These are phyloP conservation scores for Lamproptera curius DNA, from an alignment of 2,888 invertebrate genomes.

Conservation along the genomic window DNA sequence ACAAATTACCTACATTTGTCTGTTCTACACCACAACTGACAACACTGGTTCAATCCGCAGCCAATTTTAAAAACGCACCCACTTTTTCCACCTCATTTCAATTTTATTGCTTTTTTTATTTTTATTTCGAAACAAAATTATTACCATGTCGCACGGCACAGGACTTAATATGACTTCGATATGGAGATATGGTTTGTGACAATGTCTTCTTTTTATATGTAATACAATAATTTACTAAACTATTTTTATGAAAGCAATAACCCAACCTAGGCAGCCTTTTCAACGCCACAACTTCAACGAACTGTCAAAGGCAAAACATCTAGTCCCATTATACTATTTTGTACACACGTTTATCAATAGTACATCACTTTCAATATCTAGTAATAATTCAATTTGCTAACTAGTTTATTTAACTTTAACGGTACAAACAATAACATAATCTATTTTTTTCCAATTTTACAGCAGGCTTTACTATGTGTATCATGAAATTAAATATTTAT, in stretches of 20 bases:
- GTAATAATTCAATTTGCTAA: slow-evolving; percentile 29
- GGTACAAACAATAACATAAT: slow-evolving; percentile 1
- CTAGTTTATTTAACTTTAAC: slow-evolving; percentile 1
- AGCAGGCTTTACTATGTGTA: neutral
- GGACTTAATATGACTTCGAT: neutral
- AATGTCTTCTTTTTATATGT: neutral
- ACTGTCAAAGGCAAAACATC: slow-evolving; percentile 51
- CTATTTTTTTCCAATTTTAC: neutral
- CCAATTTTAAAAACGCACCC: slow-evolving; percentile 21
- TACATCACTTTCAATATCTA: slow-evolving; percentile 38
- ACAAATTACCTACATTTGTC: slow-evolving; percentile 62
- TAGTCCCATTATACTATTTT: slow-evolving; percentile 58
- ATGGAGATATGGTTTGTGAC: neutral
- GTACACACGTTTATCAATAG: slow-evolving; percentile 49
- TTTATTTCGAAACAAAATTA: neutral
- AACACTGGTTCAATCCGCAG: slow-evolving; percentile 43
- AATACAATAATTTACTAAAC: neutral
- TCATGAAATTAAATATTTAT: neutral
- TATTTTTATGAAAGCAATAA: slow-evolving; percentile 25
- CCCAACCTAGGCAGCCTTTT: slow-evolving; percentile 41
- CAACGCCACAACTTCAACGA: slow-evolving; percentile 39
- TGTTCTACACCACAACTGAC: slow-evolving; percentile 54
- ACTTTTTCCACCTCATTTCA: slow-evolving; percentile 3
- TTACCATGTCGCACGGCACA: neutral
- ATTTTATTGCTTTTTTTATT: slow-evolving; percentile 7